A percentile compares a stretch with the other conserved stretches of the same genome.
These are phyloP conservation scores for Oscheius sp. DNA, from an alignment of 1,140 invertebrate species.

Conservation along the genomic window DNA sequence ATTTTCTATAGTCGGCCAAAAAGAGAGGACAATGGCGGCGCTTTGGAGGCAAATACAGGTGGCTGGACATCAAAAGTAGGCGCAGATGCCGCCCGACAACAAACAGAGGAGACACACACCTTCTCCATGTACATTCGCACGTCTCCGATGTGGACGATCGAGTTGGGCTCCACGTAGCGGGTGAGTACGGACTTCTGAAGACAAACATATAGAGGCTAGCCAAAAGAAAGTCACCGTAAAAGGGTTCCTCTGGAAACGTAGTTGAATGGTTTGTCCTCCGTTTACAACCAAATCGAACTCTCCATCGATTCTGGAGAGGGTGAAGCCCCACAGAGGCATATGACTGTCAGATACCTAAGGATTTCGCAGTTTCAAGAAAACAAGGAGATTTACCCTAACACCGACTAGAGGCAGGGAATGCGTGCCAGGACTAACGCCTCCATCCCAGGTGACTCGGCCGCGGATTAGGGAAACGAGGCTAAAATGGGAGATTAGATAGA, in stretches of 20 bases:
- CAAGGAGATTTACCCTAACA: conserved; percentile 67
- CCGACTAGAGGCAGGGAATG: conserved; percentile 85
- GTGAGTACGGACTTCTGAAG: conserved; percentile 63
- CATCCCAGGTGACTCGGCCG: conserved; percentile 72
- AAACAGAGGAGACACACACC: not conserved
- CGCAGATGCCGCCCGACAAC: not conserved
- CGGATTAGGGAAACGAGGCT: conserved; percentile 93
- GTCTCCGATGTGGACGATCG: conserved; percentile 68
- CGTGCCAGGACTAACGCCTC: conserved; percentile 67
- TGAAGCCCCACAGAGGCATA: conserved; percentile 77
- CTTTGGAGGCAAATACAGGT: not conserved
- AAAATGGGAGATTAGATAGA: no score
- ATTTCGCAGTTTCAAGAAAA: not conserved
- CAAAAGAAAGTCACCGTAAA: not conserved
- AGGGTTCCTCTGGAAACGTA: conserved; percentile 61
- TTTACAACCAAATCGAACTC: conserved; percentile 92
- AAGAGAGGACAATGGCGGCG: not conserved
- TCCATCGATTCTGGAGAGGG: conserved; percentile 69
- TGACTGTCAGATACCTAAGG: conserved; percentile 81
- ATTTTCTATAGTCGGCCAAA: not conserved
- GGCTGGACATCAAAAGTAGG: conserved; percentile 6
- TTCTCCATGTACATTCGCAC: conserved; percentile 44
- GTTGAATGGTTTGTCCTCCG: conserved; percentile 87
- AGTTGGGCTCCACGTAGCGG: conserved; percentile 93
- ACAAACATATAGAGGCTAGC: not conserved